Conservation (phyloP, 1,140 invertebrate genomes). For the Drosophila sproati region DNA sequence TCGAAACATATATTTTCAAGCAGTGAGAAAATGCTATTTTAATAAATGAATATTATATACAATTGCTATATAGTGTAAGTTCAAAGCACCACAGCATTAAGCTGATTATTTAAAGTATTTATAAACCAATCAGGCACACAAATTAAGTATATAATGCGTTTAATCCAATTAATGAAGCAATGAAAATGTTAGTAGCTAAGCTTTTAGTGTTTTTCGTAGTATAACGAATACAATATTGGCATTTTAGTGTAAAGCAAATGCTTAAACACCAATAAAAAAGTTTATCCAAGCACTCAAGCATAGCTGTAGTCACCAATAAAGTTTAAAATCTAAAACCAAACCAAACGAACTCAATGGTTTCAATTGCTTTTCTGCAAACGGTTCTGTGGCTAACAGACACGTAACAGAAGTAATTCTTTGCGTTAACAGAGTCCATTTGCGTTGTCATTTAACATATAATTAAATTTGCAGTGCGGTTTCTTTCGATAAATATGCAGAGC, state of each 20-base stretch:
- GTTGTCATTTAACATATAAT: neutral
- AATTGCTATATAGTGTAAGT: conserved; percentile 58
- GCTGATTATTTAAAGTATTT: conserved; percentile 61
- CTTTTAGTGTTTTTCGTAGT: conserved; percentile 49
- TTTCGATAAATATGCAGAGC: too few species aligned
- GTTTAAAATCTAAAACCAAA: conserved; percentile 39
- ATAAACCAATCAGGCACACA: conserved; percentile 48
- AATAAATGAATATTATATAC: conserved; percentile 56
- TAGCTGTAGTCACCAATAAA: conserved; percentile 73
- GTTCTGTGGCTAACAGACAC: neutral
- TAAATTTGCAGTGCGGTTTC: too few species aligned
- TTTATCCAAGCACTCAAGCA: conserved; percentile 60
- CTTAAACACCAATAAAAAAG: conserved; percentile 43
- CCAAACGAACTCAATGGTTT: neutral
- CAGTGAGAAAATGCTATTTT: conserved; percentile 38
- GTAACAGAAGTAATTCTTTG: neutral
- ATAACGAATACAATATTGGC: conserved; percentile 59
- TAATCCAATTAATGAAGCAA: conserved; percentile 62
- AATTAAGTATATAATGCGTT: conserved; percentile 43
- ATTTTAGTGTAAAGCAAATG: conserved; percentile 56
- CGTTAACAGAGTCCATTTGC: neutral
- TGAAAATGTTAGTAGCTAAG: conserved; percentile 47
- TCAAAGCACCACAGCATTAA: conserved; percentile 51
- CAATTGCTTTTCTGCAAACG: neutral
- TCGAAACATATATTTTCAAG: conserved; percentile 38